A percentile compares a stretch with the other conserved stretches of the same genome.
Evolutionary conservation across 2,113 vertebrate species (phyloP).

Genomic region (Limnothrissa miodon): DNA sequence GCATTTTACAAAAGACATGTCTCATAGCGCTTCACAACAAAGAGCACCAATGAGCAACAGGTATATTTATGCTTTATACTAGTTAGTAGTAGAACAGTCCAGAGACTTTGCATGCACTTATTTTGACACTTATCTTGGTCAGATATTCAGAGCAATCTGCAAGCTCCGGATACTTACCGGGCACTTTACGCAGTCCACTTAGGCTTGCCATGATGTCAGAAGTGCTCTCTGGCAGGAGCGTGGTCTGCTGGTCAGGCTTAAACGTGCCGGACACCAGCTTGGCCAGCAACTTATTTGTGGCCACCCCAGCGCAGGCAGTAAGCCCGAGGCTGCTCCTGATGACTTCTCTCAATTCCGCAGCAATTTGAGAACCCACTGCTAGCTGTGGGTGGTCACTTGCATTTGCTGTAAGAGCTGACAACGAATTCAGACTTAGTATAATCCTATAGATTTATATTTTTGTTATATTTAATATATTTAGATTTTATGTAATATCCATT

Average conservation of each 20-base stretch:
- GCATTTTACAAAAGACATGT: no score
- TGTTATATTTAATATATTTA: no score
- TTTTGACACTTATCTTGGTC: not conserved
- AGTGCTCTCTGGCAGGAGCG: slow-evolving; percentile 77
- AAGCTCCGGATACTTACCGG: slow-evolving; percentile 69
- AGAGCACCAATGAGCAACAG: no score
- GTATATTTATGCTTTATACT: not conserved
- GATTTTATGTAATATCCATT: not conserved
- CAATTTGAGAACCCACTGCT: slow-evolving; percentile 79
- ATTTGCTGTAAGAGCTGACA: not conserved
- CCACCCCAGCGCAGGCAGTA: slow-evolving; percentile 83
- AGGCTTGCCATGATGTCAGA: slow-evolving; percentile 71
- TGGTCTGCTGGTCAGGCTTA: slow-evolving; percentile 90
- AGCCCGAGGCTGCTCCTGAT: slow-evolving; percentile 73
- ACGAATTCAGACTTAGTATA: not conserved
- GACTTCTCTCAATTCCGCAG: slow-evolving; percentile 76
- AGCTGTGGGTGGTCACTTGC: slow-evolving; percentile 61
- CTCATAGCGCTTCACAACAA: no score
- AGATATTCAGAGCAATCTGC: not conserved
- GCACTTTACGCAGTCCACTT: slow-evolving; percentile 70
- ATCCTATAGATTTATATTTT: no score
- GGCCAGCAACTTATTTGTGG: slow-evolving; percentile 82
- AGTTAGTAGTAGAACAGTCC: not conserved
- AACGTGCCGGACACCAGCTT: slow-evolving; percentile 85
- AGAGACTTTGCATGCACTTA: not conserved